Percentiles rank a stretch among this genome's conserved stretches.
phyloP scores from a whole-genome alignment of 2,797 vertebrate genomes.

The Onychomys arenicola region DNA sequence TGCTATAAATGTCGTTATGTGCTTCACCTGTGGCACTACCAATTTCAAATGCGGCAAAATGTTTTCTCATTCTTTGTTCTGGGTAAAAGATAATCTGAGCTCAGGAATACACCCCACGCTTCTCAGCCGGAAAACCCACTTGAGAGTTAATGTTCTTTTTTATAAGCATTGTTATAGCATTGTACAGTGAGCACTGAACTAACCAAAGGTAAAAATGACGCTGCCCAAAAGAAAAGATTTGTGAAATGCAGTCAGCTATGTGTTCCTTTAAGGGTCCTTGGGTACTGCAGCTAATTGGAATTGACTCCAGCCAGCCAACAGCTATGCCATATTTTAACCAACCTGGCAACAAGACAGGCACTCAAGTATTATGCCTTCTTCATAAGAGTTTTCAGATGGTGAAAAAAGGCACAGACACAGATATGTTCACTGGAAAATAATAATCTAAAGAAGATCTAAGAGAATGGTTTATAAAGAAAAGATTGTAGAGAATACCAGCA shows the following conservation, averaged over 20 bases:
- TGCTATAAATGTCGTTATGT: constrained; percentile 54
- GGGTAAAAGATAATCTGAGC: constrained; percentile 62
- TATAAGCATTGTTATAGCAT: constrained; percentile 30
- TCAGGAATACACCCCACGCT: constrained; percentile 29
- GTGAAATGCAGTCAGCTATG: not conserved
- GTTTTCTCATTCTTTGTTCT: constrained; percentile 56
- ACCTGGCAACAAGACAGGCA: not conserved
- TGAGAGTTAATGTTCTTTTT: constrained; percentile 59
- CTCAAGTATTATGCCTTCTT: not conserved
- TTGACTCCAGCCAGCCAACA: not conserved
- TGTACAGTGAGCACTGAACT: constrained; percentile 40
- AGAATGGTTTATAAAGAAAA: not conserved
- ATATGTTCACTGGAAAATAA: not conserved
- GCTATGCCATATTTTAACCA: not conserved
- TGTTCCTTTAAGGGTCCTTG: not conserved
- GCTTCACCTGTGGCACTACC: not conserved
- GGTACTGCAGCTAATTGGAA: not conserved
- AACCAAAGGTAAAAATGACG: constrained; percentile 22
- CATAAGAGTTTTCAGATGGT: not conserved
- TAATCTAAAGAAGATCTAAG: not conserved
- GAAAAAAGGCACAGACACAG: not conserved
- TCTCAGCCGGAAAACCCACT: not conserved
- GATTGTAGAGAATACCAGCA: not conserved
- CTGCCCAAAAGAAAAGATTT: constrained; percentile 5
- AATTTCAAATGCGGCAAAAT: constrained; percentile 64